Evolutionary conservation across 2,113 vertebrate genomes (phyloP).

Genomic region (Gila orcuttii): DNA sequence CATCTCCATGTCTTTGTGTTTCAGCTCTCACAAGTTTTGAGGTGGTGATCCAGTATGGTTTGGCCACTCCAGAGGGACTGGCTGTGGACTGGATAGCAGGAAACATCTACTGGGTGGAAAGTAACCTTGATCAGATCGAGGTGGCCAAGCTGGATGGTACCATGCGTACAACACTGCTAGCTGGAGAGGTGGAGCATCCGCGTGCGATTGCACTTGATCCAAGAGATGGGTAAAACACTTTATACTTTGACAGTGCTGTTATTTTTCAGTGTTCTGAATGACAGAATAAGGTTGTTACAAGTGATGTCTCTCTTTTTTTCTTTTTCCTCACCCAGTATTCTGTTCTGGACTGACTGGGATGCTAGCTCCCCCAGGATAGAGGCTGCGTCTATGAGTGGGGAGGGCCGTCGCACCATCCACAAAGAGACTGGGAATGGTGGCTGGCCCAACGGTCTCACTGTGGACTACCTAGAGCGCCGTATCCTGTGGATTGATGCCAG

Average conservation of each 20-base stretch:
- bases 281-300: neutral
- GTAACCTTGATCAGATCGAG: conserved; percentile 98
- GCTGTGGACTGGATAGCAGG: conserved; percentile 98
- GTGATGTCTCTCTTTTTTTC: neutral
- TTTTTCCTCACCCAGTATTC: conserved; percentile 74
- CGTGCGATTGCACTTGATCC: conserved; percentile 94
- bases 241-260: neutral
- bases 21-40: conserved; percentile 94
- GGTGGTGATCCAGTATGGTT: conserved; percentile 94
- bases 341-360: conserved; percentile 99
- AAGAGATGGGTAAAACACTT: conserved; percentile 84
- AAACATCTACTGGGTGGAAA: conserved; percentile 99
- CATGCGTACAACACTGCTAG: conserved; percentile 93
- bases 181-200: conserved; percentile 95
- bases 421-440: conserved; percentile 92
- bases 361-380: conserved; percentile 93
- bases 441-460: conserved; percentile 96
- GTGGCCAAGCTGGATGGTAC: conserved; percentile 95
- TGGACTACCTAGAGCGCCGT: conserved; percentile 93
- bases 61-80: conserved; percentile 93
- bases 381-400: conserved; percentile 95
- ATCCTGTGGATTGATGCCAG: conserved; percentile 98
- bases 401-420: conserved; percentile 90
- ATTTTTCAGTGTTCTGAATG: neutral
- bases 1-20: neutral